Percentiles rank a stretch among this genome's conserved stretches.
Evolutionary conservation across 2,113 vertebrate species (phyloP).

Genomic region (Xenopus borealis): DNA sequence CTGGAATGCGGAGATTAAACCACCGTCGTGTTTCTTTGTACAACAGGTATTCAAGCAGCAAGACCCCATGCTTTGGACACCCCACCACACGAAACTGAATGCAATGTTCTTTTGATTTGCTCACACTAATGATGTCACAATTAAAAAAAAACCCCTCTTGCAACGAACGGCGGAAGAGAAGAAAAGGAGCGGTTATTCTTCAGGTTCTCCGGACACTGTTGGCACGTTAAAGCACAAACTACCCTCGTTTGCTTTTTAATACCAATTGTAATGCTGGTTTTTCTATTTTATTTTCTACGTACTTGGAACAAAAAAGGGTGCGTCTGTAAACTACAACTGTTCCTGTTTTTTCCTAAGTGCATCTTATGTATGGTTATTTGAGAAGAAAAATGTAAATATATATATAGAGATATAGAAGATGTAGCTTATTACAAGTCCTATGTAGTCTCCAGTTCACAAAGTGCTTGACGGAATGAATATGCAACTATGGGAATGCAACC

Average conservation of each 20-base stretch:
- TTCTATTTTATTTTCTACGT: conserved; percentile 19
- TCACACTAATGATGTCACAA: conserved; percentile 32
- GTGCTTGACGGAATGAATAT: conserved; percentile 45
- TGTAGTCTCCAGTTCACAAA: conserved; percentile 27
- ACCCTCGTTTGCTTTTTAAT: conserved; percentile 10
- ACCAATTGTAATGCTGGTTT: conserved; percentile 34
- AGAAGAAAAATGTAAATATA: background rate
- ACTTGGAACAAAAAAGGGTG: conserved; percentile 12
- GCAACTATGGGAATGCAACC: conserved; percentile 39
- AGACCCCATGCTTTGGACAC: conserved; percentile 41
- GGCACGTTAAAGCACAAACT: conserved; percentile 42
- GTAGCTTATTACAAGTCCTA: background rate
- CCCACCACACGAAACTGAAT: conserved; percentile 41
- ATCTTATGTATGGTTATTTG: conserved; percentile 14
- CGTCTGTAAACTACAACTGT: conserved; percentile 1
- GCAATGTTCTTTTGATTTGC: conserved; percentile 21
- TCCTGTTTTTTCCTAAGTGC: conserved; percentile 15
- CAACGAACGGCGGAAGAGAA: conserved; percentile 5
- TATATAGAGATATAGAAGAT: background rate
- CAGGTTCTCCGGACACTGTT: conserved; percentile 1
- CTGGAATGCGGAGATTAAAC: conserved; percentile 10
- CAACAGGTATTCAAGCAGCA: conserved; percentile 45
- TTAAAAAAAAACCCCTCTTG: background rate
- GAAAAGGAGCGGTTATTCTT: background rate
- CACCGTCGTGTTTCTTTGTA: conserved; percentile 31